Base-by-base conservation (phyloP, 2,113 vertebrate species). In the Notiomystis cincta region DNA sequence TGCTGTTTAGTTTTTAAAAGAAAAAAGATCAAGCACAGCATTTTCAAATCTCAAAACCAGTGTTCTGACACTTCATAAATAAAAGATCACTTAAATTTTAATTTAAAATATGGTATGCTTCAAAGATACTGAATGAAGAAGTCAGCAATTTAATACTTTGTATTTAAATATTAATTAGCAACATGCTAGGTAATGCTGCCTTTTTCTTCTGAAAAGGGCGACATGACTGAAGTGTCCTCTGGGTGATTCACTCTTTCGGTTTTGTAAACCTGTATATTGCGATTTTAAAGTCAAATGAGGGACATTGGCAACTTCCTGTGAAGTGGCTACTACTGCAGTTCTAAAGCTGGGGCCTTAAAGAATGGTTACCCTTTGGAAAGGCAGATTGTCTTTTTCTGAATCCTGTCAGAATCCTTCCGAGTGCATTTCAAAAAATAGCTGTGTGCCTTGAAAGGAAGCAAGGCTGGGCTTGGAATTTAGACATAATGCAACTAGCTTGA, bases 71-170 rank as follows among this genome's bases (percentile, higher is more conserved):
- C 72, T 82, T 88, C 61, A 93, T 93, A 95, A 90, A 96, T 96
- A 96, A 96, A 97, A 96, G 94, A 96, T 95, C 60, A 84, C 45
- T 89, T 95, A 92, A 72, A 93, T 97, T 97, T 95, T 93, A 96
- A 95, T 97, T 97, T 93, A 93, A 92, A 96, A 93, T 94, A 56
- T 35, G 9, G 18, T 38, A 67, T 83, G 65, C 89, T 90, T 97
- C 90, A 86, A 96, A 96, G 93, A 70, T 96, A 91, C 91, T 94
- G 51, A 91, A 86, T 88, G 65, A 88, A 76, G 95, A 82, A 70
- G 42, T 82, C 66, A 90, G 47, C 30, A 75, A 51, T 84, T 70
- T 83, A 92, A 72, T 83, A 47, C 42, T 96, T 96, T 79, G 40
- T 90, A 73, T 81, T 94, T 90, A 82, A 93, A 73, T 85, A 94